phyloP scores from a whole-genome alignment of 2,888 invertebrate species.

The Netelia virgata region DNA sequence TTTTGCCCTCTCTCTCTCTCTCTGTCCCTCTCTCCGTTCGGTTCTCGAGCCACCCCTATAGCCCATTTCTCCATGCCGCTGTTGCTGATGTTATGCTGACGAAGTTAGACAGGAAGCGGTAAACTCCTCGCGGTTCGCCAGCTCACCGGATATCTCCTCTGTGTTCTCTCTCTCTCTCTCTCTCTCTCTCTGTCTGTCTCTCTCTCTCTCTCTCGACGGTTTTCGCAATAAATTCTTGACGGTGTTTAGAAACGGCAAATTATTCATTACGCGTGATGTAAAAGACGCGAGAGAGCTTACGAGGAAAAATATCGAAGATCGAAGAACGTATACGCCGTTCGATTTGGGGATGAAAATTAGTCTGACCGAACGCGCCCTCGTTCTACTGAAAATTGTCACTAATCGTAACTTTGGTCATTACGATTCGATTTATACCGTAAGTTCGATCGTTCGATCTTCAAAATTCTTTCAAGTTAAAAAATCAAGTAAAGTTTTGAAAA shows the following conservation, averaged over 20 bases:
- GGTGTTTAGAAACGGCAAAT: conserved; percentile 8
- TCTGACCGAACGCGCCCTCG: no score
- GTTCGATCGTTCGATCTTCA: background rate
- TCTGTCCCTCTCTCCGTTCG: conserved; percentile 12
- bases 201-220: conserved; percentile 7
- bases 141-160: conserved; percentile 42
- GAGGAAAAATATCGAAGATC: background rate
- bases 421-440: background rate
- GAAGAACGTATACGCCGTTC: no score
- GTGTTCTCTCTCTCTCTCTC: conserved; percentile 20
- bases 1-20: conserved; percentile 37
- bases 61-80: background rate
- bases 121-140: conserved; percentile 52
- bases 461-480: background rate
- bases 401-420: no score
- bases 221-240: conserved; percentile 43
- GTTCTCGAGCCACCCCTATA: background rate
- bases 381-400: no score
- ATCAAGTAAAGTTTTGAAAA: no score
- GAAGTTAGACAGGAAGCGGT: conserved; percentile 65
- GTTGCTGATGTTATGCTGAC: conserved; percentile 53
- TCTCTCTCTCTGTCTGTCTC: conserved; percentile 12
- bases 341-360: no score
- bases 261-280: no score
- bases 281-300: background rate